A percentile compares a stretch with the other conserved stretches of the same genome.
phyloP scores from a whole-genome alignment of 2,888 invertebrate species.

The Hetaerina titia region DNA sequence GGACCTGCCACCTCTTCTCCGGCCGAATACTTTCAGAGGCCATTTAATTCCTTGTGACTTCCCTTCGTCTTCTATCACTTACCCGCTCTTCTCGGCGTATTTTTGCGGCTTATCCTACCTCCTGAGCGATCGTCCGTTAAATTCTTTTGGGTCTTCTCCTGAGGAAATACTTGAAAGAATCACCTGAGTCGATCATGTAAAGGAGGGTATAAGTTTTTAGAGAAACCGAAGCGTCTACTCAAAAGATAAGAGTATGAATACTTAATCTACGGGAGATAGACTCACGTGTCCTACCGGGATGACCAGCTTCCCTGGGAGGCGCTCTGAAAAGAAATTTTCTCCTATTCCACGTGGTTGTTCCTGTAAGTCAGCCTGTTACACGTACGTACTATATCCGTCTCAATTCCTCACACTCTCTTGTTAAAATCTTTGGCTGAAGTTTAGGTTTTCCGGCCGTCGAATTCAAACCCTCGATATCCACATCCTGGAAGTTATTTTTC shows the following conservation, averaged over 20 bases:
- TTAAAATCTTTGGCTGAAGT: neutral
- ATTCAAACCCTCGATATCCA: too few relatives aligned
- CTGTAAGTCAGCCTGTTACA: neutral
- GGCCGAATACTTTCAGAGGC: neutral
- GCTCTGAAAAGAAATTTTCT: neutral
- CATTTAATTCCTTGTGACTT: neutral
- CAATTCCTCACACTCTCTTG: neutral
- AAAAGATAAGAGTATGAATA: neutral
- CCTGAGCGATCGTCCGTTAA: neutral
- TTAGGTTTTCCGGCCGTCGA: too few relatives aligned
- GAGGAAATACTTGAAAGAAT: constrained; percentile 1
- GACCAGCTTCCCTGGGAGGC: neutral
- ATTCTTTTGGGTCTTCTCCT: neutral
- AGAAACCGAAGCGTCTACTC: neutral
- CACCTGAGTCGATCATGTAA: neutral
- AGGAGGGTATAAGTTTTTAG: neutral
- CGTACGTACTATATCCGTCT: neutral
- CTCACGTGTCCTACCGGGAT: neutral
- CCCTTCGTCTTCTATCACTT: neutral
- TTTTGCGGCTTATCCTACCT: neutral
- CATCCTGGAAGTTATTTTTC: neutral
- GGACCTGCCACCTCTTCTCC: neutral
- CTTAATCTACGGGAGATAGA: neutral
- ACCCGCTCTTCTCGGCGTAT: neutral
- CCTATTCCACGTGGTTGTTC: neutral